These are phyloP conservation scores for Ochropleura plecta DNA, from an alignment of 2,888 invertebrate genomes.

Conservation along the genomic window DNA sequence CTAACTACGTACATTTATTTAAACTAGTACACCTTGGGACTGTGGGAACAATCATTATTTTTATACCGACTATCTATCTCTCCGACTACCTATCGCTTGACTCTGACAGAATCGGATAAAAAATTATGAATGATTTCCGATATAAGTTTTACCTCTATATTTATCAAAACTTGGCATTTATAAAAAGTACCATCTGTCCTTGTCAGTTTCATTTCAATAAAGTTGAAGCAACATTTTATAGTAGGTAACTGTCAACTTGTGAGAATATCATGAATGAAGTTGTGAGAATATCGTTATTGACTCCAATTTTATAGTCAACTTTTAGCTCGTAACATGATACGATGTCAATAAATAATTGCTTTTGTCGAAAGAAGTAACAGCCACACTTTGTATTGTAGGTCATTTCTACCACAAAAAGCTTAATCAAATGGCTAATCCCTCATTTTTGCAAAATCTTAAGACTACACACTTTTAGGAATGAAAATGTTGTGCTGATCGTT, in stretches of 20 bases:
- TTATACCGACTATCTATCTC: conserved; percentile 40
- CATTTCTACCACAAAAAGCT: not conserved
- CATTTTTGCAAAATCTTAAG: not conserved
- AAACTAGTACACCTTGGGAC: conserved; percentile 63
- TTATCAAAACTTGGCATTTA: conserved; percentile 24
- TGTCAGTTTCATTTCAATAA: conserved; percentile 11
- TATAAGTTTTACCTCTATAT: conserved; percentile 13
- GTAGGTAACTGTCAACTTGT: not conserved
- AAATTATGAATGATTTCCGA: conserved; percentile 35
- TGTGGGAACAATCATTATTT: conserved; percentile 60
- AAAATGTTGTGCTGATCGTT: not conserved
- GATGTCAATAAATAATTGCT: not conserved
- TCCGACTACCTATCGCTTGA: conserved; percentile 19
- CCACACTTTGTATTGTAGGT: not conserved
- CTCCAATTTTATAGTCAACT: not conserved
- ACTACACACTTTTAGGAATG: not conserved
- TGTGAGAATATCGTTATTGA: not conserved
- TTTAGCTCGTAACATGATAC: not conserved
- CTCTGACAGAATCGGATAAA: conserved; percentile 37
- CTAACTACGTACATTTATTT: conserved; percentile 49
- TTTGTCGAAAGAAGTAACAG: not conserved
- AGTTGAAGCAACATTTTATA: not conserved
- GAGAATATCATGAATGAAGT: conserved; percentile 2
- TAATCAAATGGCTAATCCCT: not conserved
- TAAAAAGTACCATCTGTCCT: conserved; percentile 11